phyloP scores from a whole-genome alignment of 2,888 invertebrate species.

The Notodonta dromedarius region DNA sequence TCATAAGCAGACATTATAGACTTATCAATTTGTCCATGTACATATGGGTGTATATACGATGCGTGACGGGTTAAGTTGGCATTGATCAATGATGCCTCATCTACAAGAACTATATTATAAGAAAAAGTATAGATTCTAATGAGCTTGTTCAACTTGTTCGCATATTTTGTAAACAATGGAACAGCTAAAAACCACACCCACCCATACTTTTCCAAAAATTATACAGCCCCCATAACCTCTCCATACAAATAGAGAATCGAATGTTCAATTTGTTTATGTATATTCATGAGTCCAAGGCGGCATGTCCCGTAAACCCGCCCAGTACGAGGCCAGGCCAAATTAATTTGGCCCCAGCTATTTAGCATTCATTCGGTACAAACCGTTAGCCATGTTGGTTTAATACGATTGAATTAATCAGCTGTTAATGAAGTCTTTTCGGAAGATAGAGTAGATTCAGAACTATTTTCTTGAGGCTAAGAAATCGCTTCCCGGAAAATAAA shows the following conservation, averaged over 20 bases:
- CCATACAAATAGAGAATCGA: conserved; percentile 22
- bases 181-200: background rate
- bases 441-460: conserved; percentile 6
- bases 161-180: no score
- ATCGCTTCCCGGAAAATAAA: background rate
- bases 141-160: no score
- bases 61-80: no score
- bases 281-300: conserved; percentile 49
- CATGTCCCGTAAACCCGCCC: conserved; percentile 54
- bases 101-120: no score
- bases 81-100: no score
- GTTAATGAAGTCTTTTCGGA: conserved; percentile 35
- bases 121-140: no score
- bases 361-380: conserved; percentile 62
- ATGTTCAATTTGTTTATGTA: conserved; percentile 43
- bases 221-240: conserved; percentile 3
- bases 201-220: background rate
- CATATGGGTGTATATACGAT: no score
- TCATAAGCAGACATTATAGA: no score
- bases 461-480: background rate
- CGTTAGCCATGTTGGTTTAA: conserved; percentile 51
- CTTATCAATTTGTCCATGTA: no score
- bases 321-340: conserved; percentile 59
- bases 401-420: conserved; percentile 55
- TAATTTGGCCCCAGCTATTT: conserved; percentile 66